phyloP scores from a whole-genome alignment of 2,113 vertebrate genomes.

The Sapayoa aenigma region DNA sequence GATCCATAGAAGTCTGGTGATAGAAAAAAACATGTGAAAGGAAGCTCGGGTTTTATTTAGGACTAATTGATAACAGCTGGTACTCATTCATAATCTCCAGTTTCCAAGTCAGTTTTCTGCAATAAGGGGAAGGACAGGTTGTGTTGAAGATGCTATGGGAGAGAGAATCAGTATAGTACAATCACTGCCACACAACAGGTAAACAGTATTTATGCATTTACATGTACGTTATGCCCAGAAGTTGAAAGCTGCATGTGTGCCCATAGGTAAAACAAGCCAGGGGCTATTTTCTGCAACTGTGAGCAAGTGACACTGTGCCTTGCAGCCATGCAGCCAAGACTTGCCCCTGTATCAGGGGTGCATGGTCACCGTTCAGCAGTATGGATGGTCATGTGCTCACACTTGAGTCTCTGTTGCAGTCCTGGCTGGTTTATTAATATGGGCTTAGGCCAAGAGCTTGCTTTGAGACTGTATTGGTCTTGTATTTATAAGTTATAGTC shows the following conservation, averaged over 20 bases:
- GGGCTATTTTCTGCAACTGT: neutral
- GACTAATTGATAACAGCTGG: neutral
- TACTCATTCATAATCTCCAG: neutral
- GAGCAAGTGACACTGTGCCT: neutral
- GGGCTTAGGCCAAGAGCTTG: neutral
- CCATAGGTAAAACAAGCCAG: neutral
- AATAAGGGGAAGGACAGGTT: neutral
- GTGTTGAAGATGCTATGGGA: neutral
- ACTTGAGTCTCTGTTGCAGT: accelerated
- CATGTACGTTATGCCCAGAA: neutral
- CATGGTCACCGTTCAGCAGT: neutral
- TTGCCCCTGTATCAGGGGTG: neutral
- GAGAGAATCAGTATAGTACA: neutral
- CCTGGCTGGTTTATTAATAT: neutral
- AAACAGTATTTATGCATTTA: neutral
- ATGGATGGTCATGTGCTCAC: accelerated
- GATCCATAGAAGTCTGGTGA: neutral
- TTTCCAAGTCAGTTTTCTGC: neutral
- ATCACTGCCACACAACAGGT: neutral
- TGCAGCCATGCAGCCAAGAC: neutral
- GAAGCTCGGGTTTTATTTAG: neutral
- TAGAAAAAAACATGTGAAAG: neutral
- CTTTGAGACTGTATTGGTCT: neutral
- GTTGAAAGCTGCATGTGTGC: neutral
- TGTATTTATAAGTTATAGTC: neutral